Conservation (phyloP, 2,888 invertebrate genomes). For the Pseudolycoriella hygida region DNA sequence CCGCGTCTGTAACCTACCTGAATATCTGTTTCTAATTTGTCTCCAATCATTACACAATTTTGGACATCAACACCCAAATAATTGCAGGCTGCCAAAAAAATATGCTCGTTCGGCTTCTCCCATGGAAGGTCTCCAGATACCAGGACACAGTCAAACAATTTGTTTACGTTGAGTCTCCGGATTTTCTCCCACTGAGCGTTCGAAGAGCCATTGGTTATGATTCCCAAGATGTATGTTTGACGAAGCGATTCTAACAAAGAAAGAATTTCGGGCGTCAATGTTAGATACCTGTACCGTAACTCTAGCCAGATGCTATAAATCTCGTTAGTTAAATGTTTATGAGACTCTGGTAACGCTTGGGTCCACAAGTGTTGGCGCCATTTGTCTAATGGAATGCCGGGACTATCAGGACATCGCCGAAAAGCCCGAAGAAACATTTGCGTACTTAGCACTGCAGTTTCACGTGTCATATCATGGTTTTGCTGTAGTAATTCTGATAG, state of each 20-base stretch:
- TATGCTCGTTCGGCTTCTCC: conserved; percentile 71
- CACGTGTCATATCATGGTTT: conserved; percentile 46
- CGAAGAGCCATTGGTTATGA: conserved; percentile 77
- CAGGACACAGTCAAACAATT: conserved; percentile 60
- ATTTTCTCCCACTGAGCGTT: conserved; percentile 82
- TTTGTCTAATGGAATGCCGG: conserved; percentile 47
- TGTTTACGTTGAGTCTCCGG: conserved; percentile 44
- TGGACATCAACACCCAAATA: conserved; percentile 53
- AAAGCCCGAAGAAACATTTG: conserved; percentile 55
- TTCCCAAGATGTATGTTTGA: conserved; percentile 50
- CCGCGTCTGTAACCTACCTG: conserved; percentile 29
- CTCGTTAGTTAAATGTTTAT: conserved; percentile 51
- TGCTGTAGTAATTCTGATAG: conserved; percentile 28
- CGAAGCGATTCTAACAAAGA: conserved; percentile 50
- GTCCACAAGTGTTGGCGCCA: conserved; percentile 68
- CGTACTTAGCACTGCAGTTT: conserved; percentile 44
- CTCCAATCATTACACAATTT: conserved; percentile 73
- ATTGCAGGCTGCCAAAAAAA: conserved; percentile 66
- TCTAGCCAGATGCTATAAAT: conserved; percentile 64
- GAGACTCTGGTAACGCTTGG: conserved; percentile 55
- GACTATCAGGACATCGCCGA: conserved; percentile 65
- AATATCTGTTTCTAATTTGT: conserved; percentile 76
- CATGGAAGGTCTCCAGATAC: conserved; percentile 72
- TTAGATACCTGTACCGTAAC: conserved; percentile 59
- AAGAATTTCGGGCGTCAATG: conserved; percentile 47